A percentile compares a stretch with the other conserved stretches of the same genome.
phyloP scores from a whole-genome alignment of 2,888 invertebrate genomes.

The Rambutsinella grinnellia region DNA sequence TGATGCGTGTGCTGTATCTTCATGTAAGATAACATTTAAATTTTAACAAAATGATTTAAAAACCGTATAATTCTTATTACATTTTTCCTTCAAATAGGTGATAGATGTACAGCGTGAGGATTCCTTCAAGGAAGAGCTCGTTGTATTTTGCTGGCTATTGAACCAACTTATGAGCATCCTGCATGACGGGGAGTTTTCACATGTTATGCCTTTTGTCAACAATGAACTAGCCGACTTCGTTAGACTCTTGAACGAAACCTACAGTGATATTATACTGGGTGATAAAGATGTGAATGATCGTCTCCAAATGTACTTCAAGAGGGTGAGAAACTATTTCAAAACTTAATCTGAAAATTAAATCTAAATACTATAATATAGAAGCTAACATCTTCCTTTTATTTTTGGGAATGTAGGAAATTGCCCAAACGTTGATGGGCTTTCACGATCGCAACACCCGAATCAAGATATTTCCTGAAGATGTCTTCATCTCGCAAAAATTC shows the following conservation, averaged over 20 bases:
- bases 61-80: background rate
- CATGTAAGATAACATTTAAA: conserved; percentile 29
- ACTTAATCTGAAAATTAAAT: too few relatives aligned
- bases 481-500: conserved; percentile 76
- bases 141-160: conserved; percentile 85
- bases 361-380: too few relatives aligned
- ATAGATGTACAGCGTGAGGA: background rate
- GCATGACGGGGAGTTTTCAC: conserved; percentile 87
- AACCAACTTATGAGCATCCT: conserved; percentile 84
- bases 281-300: conserved; percentile 37
- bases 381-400: conserved; percentile 1
- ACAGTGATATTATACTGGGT: conserved; percentile 34
- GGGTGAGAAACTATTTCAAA: too few relatives aligned
- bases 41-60: conserved; percentile 6
- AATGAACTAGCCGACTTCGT: conserved; percentile 66
- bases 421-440: conserved; percentile 83
- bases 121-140: conserved; percentile 36
- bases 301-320: conserved; percentile 14
- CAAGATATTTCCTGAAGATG: conserved; percentile 79
- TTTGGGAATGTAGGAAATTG: conserved; percentile 73
- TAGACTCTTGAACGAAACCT: conserved; percentile 12
- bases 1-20: conserved; percentile 33
- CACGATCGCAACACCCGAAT: conserved; percentile 89
- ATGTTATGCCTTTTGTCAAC: conserved; percentile 66
- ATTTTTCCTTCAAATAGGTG: background rate